A percentile compares a stretch with the other conserved stretches of the same genome.
Evolutionary conservation across 2,797 vertebrate species (phyloP).

Genomic region (Callimico goeldii): DNA sequence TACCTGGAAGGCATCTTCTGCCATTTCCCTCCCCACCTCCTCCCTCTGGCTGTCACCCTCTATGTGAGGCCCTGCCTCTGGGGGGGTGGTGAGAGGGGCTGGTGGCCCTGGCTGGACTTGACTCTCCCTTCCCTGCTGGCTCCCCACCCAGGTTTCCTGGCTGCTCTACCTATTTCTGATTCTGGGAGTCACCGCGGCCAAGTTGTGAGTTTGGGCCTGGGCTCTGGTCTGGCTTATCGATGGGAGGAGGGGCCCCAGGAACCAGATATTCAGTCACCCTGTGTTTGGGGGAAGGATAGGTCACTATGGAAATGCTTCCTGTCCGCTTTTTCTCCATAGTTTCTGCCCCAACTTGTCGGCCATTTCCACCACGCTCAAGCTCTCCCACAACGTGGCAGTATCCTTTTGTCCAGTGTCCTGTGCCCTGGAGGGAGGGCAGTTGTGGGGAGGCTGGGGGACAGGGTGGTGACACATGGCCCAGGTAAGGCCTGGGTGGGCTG

Average conservation of each 20-base stretch:
- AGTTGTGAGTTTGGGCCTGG: constrained; percentile 91
- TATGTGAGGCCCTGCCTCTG: constrained; percentile 87
- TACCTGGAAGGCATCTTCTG: constrained; percentile 93
- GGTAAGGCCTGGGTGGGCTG: neutral
- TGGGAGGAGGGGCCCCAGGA: neutral
- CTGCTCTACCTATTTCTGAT: constrained; percentile 92
- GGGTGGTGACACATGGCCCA: neutral
- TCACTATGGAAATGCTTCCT: neutral
- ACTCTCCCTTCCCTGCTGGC: neutral
- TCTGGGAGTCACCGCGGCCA: constrained; percentile 92
- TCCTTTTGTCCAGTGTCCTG: constrained; percentile 85
- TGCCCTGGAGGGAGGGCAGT: rapidly evolving
- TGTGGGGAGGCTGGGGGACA: rapidly evolving
- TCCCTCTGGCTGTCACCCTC: constrained; percentile 90
- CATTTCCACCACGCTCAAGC: constrained; percentile 91
- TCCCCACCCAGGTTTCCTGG: constrained; percentile 90
- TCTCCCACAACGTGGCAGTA: constrained; percentile 98
- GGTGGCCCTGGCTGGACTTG: rapidly evolving
- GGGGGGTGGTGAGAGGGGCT: neutral
- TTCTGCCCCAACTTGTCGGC: constrained; percentile 98
- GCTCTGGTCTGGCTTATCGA: neutral
- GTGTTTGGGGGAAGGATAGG: neutral
- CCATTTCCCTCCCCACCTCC: constrained; percentile 86
- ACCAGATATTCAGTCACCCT: neutral
- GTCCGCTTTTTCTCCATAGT: constrained; percentile 80